Base-by-base conservation (phyloP, 2,797 vertebrate species). In the Glyptemys insculpta region DNA sequence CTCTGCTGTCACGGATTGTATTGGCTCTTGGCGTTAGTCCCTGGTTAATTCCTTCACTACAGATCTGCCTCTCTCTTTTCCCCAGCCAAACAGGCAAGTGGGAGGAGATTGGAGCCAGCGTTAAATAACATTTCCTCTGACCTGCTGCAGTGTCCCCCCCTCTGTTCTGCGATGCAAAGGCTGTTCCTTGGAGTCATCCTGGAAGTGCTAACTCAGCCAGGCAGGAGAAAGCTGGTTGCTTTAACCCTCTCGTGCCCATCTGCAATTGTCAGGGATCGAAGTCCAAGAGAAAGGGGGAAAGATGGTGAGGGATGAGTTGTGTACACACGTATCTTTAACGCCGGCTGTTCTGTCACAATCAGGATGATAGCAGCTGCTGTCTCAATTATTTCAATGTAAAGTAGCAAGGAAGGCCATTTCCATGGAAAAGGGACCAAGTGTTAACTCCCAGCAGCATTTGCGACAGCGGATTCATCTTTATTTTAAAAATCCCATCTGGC, bases 191-290 rank as follows among this genome's bases (percentile, higher is more conserved):
- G 95, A 94, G 95, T 95, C 49, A 83, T 88, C 14, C 96, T 44
- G 97, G 95, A 92, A 88, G 62, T 0, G 95, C 95, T 76, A 74
- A 47, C 96, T 88, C 97, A 23, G 97, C 86, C 97, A 11, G 53
- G 92, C 93, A 79, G 74, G 90, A 7, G 49, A 1, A 19, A 86
- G 81, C 59, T 3, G 82, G 52, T 25, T 0, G 88, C 92, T 79
- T 97, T 97, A 97, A 97, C 96, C 96, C 92, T 49, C 95, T 94
- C 95, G 0, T 72, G 74, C 47, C 97, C 94, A 68, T 34, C 37
- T 44, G 47, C 79, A 15, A 54, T 89, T 27, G 9, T 25, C 68
- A 47, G 9, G 56, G 88, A 88, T 83, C 80, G 83, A 52, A 49
- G 90, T 86, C 49, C 27, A 0, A n/a, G 53, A 81, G 68, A n/a